Evolutionary conservation across 2,797 vertebrate genomes (phyloP).

Genomic region (Geotrypetes seraphini): DNA sequence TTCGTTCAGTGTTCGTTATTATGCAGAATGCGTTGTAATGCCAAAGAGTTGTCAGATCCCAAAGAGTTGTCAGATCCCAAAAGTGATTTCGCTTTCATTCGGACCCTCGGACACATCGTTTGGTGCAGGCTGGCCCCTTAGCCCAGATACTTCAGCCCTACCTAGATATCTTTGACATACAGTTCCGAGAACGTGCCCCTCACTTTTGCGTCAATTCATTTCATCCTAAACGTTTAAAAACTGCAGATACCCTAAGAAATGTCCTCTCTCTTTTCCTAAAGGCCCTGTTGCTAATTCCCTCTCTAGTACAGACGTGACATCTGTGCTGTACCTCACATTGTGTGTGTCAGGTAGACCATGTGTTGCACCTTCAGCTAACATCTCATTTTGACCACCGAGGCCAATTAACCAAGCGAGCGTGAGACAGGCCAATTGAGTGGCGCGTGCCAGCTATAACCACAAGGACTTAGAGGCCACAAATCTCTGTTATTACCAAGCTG

Average conservation of each 20-base stretch:
- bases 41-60: too few relatives aligned
- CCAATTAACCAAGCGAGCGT: conserved; percentile 61
- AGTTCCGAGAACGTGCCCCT: conserved; percentile 26
- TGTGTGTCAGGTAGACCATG: conserved; percentile 71
- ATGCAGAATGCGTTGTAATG: too few relatives aligned
- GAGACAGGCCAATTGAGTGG: conserved; percentile 41
- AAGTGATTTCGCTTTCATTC: too few relatives aligned
- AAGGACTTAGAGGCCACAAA: conserved; percentile 57
- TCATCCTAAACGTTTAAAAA: conserved; percentile 6
- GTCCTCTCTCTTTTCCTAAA: conserved; percentile 18
- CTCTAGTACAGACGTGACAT: conserved; percentile 58
- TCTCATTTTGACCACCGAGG: conserved; percentile 57
- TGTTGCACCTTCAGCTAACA: conserved; percentile 69
- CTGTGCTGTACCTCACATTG: conserved; percentile 61
- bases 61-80: too few relatives aligned
- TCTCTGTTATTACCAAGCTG: conserved; percentile 69
- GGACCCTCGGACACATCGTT: too few relatives aligned
- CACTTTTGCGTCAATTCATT: conserved; percentile 30
- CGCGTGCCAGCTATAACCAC: conserved; percentile 47
- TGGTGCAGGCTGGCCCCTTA: too few relatives aligned
- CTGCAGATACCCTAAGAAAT: conserved; percentile 13
- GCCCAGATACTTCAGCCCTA: too few relatives aligned
- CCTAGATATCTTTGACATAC: conserved; percentile 52
- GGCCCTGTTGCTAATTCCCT: conserved; percentile 26
- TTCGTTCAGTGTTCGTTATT: too few relatives aligned